Conservation (phyloP, 2,113 vertebrate genomes). For the Suncus etruscus region DNA sequence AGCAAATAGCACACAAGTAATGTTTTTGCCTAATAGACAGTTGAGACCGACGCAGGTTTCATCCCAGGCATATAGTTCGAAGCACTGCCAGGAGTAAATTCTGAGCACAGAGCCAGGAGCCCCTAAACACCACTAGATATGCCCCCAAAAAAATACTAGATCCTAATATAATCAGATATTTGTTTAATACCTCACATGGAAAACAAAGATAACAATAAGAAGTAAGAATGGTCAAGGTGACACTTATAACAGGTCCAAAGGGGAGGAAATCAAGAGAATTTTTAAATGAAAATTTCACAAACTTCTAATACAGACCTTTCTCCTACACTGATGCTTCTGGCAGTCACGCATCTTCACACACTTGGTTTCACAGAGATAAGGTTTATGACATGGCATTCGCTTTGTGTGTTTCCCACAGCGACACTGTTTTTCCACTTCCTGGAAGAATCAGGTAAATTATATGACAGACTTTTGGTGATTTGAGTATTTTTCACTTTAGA, state of each 20-base stretch:
- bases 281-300: slow-evolving; percentile 13
- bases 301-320: slow-evolving; percentile 89
- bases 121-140: too few species aligned
- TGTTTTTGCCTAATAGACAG: too few species aligned
- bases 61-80: too few species aligned
- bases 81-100: too few species aligned
- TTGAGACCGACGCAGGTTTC: too few species aligned
- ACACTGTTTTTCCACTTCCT: slow-evolving; percentile 98
- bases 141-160: too few species aligned
- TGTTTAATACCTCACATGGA: not conserved
- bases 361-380: slow-evolving; percentile 97
- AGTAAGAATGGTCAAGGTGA: slow-evolving; percentile 11
- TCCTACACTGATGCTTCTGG: slow-evolving; percentile 95
- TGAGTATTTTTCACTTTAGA: not conserved
- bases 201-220: slow-evolving; percentile 18
- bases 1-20: not conserved
- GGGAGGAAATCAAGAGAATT: slow-evolving; percentile 16
- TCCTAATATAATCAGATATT: too few species aligned
- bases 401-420: slow-evolving; percentile 95
- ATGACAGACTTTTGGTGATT: slow-evolving; percentile 43
- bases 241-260: not conserved
- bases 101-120: too few species aligned
- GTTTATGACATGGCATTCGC: slow-evolving; percentile 94
- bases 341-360: slow-evolving; percentile 93
- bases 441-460: slow-evolving; percentile 46